Base-by-base conservation (phyloP, 1,140 invertebrate species). In the Scaptomyza hsui region DNA sequence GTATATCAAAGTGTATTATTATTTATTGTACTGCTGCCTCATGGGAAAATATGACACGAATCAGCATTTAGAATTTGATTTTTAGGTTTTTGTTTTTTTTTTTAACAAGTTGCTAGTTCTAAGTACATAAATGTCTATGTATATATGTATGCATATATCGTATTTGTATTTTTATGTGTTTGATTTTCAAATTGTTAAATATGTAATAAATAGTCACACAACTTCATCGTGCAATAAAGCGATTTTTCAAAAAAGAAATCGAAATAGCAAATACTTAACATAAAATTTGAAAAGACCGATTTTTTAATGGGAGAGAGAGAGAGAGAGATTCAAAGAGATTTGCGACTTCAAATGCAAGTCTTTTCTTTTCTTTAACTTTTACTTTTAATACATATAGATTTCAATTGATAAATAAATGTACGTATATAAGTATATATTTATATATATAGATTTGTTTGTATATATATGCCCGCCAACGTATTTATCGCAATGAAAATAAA, bases 101-200 rank as follows among this genome's bases (percentile, higher is more conserved):
- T 48, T 79, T 69, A 85, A 85, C 80, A 86, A 85, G 69, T 85
- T 73, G 51, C 81, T 85, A 83, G 68, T 73, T 82, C 78, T 85
- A 86, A 86, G 81, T 85, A 85, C 82, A 81, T 85, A 70, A 74
- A 74, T n/a, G n/a, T 83, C 62, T 79, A 79, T 80, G 59, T 82
- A 63, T 64, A 65, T 56, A 59, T 72, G 59, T 65, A n/a, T n/a
- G n/a, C n/a, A n/a, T 56, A 7, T 29, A 9, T 56, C 42, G 63
- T 80, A 59, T 83, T 73, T 82, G 70, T 82, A 61, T 82, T 29
- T 29, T 29, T 67, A 67, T 78, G 47, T 76, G 63, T 85, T 85
- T 83, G 80, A 83, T 86, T 83, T 86, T 83, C 76, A 56, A 39
- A 45, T 55, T 62, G 39, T 63, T 63, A 62, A 69, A 69, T 62